phyloP scores from a whole-genome alignment of 2,888 invertebrate species.

The Lissocephala sabroskyi region DNA sequence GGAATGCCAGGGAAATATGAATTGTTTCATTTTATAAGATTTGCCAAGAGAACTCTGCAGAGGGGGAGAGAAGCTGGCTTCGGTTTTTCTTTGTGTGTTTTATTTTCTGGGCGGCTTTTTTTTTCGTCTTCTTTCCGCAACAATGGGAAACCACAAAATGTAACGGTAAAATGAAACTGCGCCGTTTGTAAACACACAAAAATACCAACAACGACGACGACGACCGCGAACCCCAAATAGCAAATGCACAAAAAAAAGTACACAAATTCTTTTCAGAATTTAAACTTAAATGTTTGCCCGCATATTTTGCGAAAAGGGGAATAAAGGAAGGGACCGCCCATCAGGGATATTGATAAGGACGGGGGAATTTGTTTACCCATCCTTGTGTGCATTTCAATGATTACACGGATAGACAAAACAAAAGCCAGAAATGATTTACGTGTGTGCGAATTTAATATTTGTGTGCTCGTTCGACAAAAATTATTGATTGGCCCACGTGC shows the following conservation, averaged over 20 bases:
- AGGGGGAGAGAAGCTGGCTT: too few species aligned
- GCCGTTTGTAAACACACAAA: too few species aligned
- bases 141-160: slow-evolving; percentile 8
- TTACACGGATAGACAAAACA: neutral
- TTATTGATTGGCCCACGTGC: slow-evolving; percentile 47
- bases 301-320: too few species aligned
- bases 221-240: neutral
- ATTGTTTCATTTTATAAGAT: neutral
- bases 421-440: neutral
- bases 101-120: neutral
- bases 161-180: slow-evolving; percentile 6
- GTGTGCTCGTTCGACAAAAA: slow-evolving; percentile 21
- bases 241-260: neutral
- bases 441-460: slow-evolving; percentile 5
- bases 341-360: too few species aligned
- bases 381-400: neutral
- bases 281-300: neutral
- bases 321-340: too few species aligned
- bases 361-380: too few species aligned
- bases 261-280: neutral
- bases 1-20: neutral
- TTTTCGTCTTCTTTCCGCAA: neutral
- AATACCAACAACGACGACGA: slow-evolving; percentile 2
- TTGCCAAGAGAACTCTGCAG: neutral
- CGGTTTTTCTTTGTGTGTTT: neutral